Percentiles rank a stretch among this genome's conserved stretches.
These are phyloP conservation scores for Stichodactyla mertensii DNA, from an alignment of 64 coral and sea anemone genomes.

Conservation along the genomic window DNA sequence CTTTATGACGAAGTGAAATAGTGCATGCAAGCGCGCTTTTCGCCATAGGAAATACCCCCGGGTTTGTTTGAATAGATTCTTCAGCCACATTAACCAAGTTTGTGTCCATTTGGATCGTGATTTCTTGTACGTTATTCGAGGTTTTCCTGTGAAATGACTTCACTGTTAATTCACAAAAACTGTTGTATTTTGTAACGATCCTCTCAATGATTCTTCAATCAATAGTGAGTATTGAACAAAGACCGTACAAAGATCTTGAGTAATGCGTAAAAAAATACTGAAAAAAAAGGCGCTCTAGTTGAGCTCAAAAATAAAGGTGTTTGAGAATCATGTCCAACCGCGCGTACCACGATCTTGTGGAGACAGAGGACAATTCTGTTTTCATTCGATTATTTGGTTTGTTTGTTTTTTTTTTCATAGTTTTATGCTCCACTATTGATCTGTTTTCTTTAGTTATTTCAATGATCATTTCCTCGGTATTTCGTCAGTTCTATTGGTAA, in stretches of 20 bases:
- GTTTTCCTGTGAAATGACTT: not conserved
- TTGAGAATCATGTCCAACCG: too few species aligned
- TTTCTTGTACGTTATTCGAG: slow-evolving; percentile 4
- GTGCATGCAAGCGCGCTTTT: not conserved
- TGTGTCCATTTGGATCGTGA: not conserved
- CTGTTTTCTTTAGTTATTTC: not conserved
- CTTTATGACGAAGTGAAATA: not conserved
- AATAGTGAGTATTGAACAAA: too few species aligned
- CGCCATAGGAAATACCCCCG: not conserved
- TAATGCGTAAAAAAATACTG: not conserved
- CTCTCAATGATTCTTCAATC: too few species aligned
- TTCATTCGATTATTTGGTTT: not conserved
- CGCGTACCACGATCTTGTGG: not conserved
- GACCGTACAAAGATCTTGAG: too few species aligned
- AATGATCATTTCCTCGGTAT: not conserved
- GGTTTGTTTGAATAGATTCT: not conserved
- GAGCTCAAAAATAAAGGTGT: not conserved
- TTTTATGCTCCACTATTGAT: not conserved
- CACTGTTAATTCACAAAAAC: not conserved
- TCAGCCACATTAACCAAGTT: not conserved
- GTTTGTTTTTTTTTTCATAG: slow-evolving; percentile 3
- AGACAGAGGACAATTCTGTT: not conserved
- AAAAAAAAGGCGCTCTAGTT: not conserved
- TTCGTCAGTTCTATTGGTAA: not conserved
- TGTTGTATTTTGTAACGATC: not conserved